Evolutionary conservation across 2,888 invertebrate species (phyloP).

Genomic region (Sceliomorpha sp.): DNA sequence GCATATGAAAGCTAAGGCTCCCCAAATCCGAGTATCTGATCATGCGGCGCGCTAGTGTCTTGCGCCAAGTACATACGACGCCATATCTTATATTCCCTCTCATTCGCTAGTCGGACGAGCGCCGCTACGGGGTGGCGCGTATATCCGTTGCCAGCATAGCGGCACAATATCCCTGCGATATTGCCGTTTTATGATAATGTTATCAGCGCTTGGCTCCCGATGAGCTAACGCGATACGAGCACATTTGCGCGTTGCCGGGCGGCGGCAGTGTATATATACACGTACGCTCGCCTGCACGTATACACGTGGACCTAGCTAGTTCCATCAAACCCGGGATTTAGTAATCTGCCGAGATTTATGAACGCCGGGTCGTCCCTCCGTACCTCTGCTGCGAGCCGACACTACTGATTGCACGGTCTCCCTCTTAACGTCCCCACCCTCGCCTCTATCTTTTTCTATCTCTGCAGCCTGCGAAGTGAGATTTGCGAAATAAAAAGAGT

Average conservation of each 20-base stretch:
- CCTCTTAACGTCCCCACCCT: slow-evolving; percentile 53
- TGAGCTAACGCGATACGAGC: slow-evolving; percentile 76
- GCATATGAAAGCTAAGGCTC: slow-evolving; percentile 64
- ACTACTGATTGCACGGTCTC: slow-evolving; percentile 68
- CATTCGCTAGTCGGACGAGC: slow-evolving; percentile 54
- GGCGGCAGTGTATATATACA: slow-evolving; percentile 44
- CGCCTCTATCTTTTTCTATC: slow-evolving; percentile 48
- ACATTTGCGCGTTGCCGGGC: slow-evolving; percentile 39
- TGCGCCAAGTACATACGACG: slow-evolving; percentile 8
- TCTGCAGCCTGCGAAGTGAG: slow-evolving; percentile 45
- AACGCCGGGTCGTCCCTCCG: slow-evolving; percentile 75
- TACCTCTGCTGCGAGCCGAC: slow-evolving; percentile 50
- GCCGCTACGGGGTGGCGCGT: slow-evolving; percentile 21
- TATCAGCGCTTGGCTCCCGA: slow-evolving; percentile 80
- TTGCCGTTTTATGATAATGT: slow-evolving; percentile 81
- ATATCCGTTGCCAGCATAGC: slow-evolving; percentile 41
- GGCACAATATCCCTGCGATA: slow-evolving; percentile 74
- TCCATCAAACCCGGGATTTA: slow-evolving; percentile 79
- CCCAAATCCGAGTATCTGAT: slow-evolving; percentile 59
- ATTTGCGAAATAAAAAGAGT: slow-evolving; percentile 56
- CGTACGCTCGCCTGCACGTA: slow-evolving; percentile 28
- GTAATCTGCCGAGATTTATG: slow-evolving; percentile 80
- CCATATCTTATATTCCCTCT: slow-evolving; percentile 59
- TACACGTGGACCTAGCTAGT: slow-evolving; percentile 63
- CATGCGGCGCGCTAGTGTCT: slow-evolving; percentile 41